Percentiles rank a stretch among this genome's conserved stretches.
Evolutionary conservation across 2,113 vertebrate genomes (phyloP).

Genomic region (Taurulus bubalis): DNA sequence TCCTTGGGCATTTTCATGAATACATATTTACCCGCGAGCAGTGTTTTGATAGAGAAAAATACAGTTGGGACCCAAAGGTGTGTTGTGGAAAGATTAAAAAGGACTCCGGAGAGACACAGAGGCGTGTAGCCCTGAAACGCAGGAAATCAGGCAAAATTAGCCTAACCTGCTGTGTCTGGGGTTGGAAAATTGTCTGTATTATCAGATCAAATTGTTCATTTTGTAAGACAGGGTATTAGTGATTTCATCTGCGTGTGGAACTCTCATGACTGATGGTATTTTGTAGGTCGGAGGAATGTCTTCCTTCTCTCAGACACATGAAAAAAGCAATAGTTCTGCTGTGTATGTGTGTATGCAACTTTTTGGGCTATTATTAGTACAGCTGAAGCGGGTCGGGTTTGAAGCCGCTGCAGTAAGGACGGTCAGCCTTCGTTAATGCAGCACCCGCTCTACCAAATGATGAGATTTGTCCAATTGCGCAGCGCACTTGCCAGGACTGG

Average conservation of each 20-base stretch:
- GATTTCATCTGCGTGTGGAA: background rate
- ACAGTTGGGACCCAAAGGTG: slow-evolving; percentile 27
- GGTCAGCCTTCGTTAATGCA: background rate
- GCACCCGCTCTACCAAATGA: background rate
- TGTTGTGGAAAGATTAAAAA: slow-evolving; percentile 36
- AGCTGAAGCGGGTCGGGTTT: background rate
- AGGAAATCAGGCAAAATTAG: slow-evolving; percentile 17
- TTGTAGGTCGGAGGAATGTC: background rate
- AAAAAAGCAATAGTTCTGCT: background rate
- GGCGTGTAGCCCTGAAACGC: slow-evolving; percentile 10
- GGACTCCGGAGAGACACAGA: slow-evolving; percentile 10
- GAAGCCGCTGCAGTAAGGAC: background rate
- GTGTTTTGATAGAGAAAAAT: background rate
- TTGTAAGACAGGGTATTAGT: too few relatives aligned
- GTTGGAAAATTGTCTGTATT: background rate
- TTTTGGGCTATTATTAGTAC: background rate
- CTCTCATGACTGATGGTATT: background rate
- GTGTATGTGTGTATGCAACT: too few relatives aligned
- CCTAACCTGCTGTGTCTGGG: slow-evolving; percentile 9
- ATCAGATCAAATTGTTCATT: background rate
- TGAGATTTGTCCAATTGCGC: background rate
- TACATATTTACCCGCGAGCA: slow-evolving; percentile 32
- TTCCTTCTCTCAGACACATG: background rate
- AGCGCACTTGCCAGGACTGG: background rate
- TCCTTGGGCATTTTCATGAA: slow-evolving; percentile 23